A percentile compares a stretch with the other conserved stretches of the same genome.
These are phyloP conservation scores for Ispidina lecontei DNA, from an alignment of 2,797 vertebrate genomes.

Conservation along the genomic window DNA sequence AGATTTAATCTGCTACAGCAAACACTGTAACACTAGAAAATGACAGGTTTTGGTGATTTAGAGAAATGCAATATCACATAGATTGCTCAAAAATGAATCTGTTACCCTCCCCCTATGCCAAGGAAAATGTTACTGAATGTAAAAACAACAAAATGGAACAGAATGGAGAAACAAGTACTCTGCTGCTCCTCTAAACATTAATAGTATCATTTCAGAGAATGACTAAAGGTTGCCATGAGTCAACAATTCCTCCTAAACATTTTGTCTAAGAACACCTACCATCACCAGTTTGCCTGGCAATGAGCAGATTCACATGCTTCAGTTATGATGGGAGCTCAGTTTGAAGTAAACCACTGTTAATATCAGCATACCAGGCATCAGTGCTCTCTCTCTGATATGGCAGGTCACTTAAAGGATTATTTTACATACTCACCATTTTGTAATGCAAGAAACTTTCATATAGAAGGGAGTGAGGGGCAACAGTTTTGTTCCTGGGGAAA, in stretches of 20 bases:
- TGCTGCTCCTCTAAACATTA: constrained; percentile 33
- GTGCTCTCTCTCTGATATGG: neutral
- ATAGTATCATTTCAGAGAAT: constrained; percentile 44
- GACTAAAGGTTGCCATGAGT: constrained; percentile 63
- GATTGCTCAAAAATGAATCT: constrained; percentile 27
- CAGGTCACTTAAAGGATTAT: neutral
- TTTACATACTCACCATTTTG: neutral
- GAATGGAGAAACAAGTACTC: constrained; percentile 45
- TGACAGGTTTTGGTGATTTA: constrained; percentile 24
- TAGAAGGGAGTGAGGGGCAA: neutral
- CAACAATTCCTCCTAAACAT: constrained; percentile 59
- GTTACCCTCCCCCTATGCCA: neutral
- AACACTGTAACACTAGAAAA: constrained; percentile 12
- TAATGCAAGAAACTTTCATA: neutral
- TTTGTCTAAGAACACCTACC: constrained; percentile 60
- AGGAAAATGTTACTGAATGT: constrained; percentile 4
- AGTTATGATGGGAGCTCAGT: constrained; percentile 8
- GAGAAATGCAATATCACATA: constrained; percentile 17
- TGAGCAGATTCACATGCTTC: constrained; percentile 36
- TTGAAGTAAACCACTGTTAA: constrained; percentile 17
- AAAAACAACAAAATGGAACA: constrained; percentile 44
- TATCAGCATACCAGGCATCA: neutral
- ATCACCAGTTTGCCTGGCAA: constrained; percentile 48
- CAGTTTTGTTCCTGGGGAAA: neutral
- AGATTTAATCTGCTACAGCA: neutral